Evolutionary conservation across 2,797 vertebrate genomes (phyloP).

Genomic region (Rhabdomys pumilio): DNA sequence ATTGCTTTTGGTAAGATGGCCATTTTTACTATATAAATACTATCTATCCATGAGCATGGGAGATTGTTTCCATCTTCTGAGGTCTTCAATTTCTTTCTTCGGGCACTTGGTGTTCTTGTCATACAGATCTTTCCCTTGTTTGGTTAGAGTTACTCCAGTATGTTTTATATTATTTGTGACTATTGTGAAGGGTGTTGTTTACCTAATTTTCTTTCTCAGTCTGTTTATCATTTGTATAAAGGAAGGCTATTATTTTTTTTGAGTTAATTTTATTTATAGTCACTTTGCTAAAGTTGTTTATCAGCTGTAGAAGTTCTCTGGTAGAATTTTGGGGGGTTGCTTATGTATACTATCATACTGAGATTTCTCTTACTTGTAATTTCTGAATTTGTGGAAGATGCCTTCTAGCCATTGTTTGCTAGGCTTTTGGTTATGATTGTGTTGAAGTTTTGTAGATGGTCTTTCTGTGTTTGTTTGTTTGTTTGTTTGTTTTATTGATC

Average conservation of each 20-base stretch:
- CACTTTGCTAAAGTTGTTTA: neutral
- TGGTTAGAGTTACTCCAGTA: neutral
- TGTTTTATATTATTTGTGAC: neutral
- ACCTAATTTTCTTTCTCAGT: neutral
- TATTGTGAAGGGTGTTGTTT: neutral
- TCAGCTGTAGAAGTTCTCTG: neutral
- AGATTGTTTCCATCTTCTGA: neutral
- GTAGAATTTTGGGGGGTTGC: neutral
- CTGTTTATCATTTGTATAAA: neutral
- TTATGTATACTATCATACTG: neutral
- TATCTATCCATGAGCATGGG: neutral
- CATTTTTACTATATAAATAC: neutral
- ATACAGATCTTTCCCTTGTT: neutral
- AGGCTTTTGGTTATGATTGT: slow-evolving; percentile 38
- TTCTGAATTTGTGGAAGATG: neutral
- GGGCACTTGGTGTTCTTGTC: neutral
- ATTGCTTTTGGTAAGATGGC: neutral
- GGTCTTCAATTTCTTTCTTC: neutral
- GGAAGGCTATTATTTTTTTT: neutral
- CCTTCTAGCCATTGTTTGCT: neutral
- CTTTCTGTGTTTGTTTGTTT: neutral
- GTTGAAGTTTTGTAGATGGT: slow-evolving; percentile 24
- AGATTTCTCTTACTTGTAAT: neutral
- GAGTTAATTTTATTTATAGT: neutral
- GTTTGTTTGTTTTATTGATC: slow-evolving; percentile 23